A percentile compares a stretch with the other conserved stretches of the same genome.
phyloP scores from a whole-genome alignment of 2,888 invertebrate genomes.

The Drosophila heteroneura region DNA sequence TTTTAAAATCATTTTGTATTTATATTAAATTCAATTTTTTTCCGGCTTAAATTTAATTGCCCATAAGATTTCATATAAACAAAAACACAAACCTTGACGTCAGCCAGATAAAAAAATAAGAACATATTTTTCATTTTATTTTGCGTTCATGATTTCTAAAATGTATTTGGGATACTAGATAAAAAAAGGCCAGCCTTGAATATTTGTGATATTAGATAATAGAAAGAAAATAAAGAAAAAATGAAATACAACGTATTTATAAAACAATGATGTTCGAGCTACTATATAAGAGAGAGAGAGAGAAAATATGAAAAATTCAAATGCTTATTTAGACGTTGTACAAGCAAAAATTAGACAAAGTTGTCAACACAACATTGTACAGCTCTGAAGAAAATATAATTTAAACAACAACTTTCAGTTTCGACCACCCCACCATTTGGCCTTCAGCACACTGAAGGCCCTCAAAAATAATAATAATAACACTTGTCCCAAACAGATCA shows the following conservation, averaged over 20 bases:
- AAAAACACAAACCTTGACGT: slow-evolving; percentile 63
- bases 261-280: slow-evolving; percentile 61
- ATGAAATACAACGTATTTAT: slow-evolving; percentile 49
- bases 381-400: slow-evolving; percentile 19
- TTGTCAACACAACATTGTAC: slow-evolving; percentile 46
- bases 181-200: slow-evolving; percentile 54
- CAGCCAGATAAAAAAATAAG: slow-evolving; percentile 43
- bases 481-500: slow-evolving; percentile 68
- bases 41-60: slow-evolving; percentile 30
- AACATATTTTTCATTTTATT: slow-evolving; percentile 30
- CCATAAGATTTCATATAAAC: slow-evolving; percentile 41
- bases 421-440: slow-evolving; percentile 19
- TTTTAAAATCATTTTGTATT: not conserved
- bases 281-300: slow-evolving; percentile 35
- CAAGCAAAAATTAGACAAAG: slow-evolving; percentile 26
- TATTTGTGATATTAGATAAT: slow-evolving; percentile 40
- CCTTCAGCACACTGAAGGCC: slow-evolving; percentile 37
- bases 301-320: slow-evolving; percentile 25
- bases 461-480: slow-evolving; percentile 31
- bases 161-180: slow-evolving; percentile 35
- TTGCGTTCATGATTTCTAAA: slow-evolving; percentile 37
- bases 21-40: slow-evolving; percentile 22
- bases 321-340: slow-evolving; percentile 38
- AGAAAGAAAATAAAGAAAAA: not conserved
- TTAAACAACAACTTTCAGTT: slow-evolving; percentile 28